Conservation (phyloP, 2,113 vertebrate species). For the Lagopus leucura region DNA sequence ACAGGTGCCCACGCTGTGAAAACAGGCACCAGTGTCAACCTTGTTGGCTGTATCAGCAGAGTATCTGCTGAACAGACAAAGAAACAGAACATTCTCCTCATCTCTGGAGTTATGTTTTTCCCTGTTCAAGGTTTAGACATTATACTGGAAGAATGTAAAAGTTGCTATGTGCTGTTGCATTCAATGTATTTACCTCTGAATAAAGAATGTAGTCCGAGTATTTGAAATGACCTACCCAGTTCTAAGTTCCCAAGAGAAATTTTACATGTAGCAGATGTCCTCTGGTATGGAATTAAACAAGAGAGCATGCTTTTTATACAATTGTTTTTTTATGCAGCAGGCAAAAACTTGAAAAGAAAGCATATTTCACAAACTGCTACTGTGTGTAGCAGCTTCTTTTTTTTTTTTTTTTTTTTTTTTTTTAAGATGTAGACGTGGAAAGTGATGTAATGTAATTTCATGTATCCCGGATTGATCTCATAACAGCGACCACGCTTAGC, state of each 20-base stretch:
- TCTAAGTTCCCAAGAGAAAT: not conserved
- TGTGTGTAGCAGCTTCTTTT: not conserved
- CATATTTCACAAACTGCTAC: not conserved
- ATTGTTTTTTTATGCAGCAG: not conserved
- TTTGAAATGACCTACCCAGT: not conserved
- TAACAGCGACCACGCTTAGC: not conserved
- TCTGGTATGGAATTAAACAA: not conserved
- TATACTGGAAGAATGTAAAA: not conserved
- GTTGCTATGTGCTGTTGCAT: not conserved
- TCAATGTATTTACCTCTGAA: not conserved
- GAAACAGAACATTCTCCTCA: not conserved
- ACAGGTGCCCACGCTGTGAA: constrained; percentile 67
- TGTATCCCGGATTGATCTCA: not conserved
- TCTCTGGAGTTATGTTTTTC: not conserved
- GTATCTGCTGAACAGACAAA: not conserved
- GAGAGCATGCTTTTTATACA: not conserved
- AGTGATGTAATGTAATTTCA: not conserved
- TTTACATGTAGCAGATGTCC: not conserved
- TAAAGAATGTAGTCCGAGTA: not conserved
- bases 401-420: not conserved
- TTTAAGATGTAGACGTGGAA: not conserved
- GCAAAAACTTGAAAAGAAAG: constrained; percentile 17
- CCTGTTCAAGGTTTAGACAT: not conserved
- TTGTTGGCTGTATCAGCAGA: constrained; percentile 31
- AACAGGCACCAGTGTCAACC: constrained; percentile 45